Conservation (phyloP, 2,888 invertebrate genomes). For the Tribolium freemani region DNA sequence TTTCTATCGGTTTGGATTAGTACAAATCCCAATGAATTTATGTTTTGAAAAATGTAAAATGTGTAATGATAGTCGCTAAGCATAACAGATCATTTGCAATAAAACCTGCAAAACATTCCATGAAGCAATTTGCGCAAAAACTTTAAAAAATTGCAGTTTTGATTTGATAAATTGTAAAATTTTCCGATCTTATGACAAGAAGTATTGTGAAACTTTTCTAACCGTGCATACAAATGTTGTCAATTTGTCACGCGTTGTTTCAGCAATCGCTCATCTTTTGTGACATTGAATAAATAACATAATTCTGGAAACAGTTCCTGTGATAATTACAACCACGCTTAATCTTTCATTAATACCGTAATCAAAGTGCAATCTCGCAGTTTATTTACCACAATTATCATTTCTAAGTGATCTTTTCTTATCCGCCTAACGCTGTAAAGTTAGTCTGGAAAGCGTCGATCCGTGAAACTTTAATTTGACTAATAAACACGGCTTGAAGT, state of each 20-base stretch:
- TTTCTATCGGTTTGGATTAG: too few species aligned
- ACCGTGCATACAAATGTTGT: slow-evolving; percentile 11
- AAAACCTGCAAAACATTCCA: slow-evolving; percentile 4
- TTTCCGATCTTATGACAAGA: slow-evolving; percentile 9
- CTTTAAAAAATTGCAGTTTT: slow-evolving; percentile 15
- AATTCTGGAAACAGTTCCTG: background rate
- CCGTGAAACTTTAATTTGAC: slow-evolving; percentile 20
- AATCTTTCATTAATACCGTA: background rate
- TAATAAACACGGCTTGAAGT: slow-evolving; percentile 12
- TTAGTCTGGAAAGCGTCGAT: slow-evolving; percentile 11
- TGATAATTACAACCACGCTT: background rate
- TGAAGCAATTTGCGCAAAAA: slow-evolving; percentile 11
- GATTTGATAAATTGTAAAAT: slow-evolving; percentile 22
- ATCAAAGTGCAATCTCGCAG: background rate
- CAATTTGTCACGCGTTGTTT: slow-evolving; percentile 23
- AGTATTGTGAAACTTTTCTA: slow-evolving; percentile 1
- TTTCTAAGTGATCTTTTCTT: background rate
- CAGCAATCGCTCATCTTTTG: slow-evolving; percentile 2
- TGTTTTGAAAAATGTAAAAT: too few species aligned
- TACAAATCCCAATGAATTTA: too few species aligned
- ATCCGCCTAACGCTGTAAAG: slow-evolving; percentile 1
- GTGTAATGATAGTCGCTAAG: too few species aligned
- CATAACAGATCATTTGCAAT: background rate
- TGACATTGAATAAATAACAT: slow-evolving; percentile 1
- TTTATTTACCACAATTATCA: background rate